Evolutionary conservation across 2,113 vertebrate species (phyloP).

Genomic region (Crypturellus undulatus): DNA sequence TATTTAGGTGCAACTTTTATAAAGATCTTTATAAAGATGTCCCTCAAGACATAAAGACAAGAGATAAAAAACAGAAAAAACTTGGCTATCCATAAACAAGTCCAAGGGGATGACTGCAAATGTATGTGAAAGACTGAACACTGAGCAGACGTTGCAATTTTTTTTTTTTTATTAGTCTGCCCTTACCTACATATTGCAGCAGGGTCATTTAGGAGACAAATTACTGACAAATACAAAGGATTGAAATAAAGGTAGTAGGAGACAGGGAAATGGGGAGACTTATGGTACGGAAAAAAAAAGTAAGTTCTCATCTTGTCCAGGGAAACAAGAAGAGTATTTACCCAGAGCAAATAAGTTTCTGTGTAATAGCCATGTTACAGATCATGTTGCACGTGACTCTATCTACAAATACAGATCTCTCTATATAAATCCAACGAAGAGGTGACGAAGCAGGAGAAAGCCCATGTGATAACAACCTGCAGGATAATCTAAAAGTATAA

Average conservation of each 20-base stretch:
- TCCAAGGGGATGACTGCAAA: neutral
- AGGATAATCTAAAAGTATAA: neutral
- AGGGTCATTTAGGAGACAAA: neutral
- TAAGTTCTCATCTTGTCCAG: neutral
- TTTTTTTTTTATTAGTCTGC: neutral
- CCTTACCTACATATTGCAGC: neutral
- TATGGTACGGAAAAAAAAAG: neutral
- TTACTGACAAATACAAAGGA: neutral
- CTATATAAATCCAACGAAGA: neutral
- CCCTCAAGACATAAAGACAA: no score
- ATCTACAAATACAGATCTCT: neutral
- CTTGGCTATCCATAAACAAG: slow-evolving; percentile 14
- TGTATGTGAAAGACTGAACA: neutral
- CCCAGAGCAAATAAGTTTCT: neutral
- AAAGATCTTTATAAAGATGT: slow-evolving; percentile 37
- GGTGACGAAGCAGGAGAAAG: neutral
- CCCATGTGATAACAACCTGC: neutral
- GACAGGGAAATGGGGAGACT: neutral
- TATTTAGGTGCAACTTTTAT: slow-evolving; percentile 26
- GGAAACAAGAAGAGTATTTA: neutral
- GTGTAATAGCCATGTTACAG: neutral
- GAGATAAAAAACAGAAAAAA: slow-evolving; percentile 47
- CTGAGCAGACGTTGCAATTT: neutral
- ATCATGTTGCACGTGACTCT: neutral
- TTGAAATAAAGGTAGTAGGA: neutral